Conservation (phyloP, 2,888 invertebrate genomes). For the Rhaphigaster nebulosa region DNA sequence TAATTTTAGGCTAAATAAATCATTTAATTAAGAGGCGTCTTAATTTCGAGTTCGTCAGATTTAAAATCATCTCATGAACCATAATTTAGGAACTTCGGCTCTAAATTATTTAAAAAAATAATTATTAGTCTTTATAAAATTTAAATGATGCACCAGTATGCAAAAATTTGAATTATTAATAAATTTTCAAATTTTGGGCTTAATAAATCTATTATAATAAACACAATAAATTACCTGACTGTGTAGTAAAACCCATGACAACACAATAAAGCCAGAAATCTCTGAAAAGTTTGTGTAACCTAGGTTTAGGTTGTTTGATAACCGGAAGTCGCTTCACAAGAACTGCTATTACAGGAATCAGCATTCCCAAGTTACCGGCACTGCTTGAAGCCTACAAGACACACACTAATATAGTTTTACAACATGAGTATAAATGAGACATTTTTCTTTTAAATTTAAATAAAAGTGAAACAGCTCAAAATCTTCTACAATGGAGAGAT, state of each 20-base stretch:
- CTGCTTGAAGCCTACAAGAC: slow-evolving; percentile 86
- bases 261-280: slow-evolving; percentile 99
- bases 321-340: slow-evolving; percentile 88
- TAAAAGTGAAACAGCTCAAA: not conserved
- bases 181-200: too few species aligned
- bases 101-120: too few species aligned
- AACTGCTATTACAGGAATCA: slow-evolving; percentile 98
- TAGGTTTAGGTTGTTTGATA: slow-evolving; percentile 90
- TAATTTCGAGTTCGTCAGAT: not conserved
- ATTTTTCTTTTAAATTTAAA: not conserved
- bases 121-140: too few species aligned
- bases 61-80: not conserved
- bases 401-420: not conserved
- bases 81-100: not conserved
- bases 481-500: too few species aligned
- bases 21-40: too few species aligned
- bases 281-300: slow-evolving; percentile 95
- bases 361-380: slow-evolving; percentile 96
- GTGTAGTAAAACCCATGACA: slow-evolving; percentile 93
- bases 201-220: not conserved
- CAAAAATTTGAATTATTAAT: too few species aligned
- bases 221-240: slow-evolving; percentile 63
- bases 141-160: not conserved
- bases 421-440: not conserved
- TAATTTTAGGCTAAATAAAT: too few species aligned